phyloP scores from a whole-genome alignment of 2,113 vertebrate species.

The Brachyhypopomus occidentalis region DNA sequence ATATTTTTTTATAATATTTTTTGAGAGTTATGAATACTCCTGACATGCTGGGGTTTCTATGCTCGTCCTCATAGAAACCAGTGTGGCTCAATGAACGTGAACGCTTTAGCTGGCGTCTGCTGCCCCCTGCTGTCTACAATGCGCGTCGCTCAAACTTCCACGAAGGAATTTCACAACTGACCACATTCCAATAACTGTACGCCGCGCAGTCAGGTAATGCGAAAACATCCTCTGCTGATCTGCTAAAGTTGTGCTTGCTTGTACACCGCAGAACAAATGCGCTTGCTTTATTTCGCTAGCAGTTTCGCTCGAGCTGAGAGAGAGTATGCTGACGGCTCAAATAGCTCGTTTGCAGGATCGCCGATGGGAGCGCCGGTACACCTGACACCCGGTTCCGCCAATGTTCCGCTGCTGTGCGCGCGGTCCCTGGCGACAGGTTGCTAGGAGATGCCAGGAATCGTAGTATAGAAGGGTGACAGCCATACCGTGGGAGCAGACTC shows the following conservation, averaged over 20 bases:
- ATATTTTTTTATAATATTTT: too few species aligned
- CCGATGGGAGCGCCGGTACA: constrained; percentile 25
- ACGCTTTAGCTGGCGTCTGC: constrained; percentile 21
- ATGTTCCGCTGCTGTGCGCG: too few species aligned
- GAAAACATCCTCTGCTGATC: neutral
- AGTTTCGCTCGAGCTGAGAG: neutral
- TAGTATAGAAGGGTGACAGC: constrained; percentile 47
- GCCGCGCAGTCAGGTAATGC: neutral
- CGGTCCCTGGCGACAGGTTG: constrained; percentile 43
- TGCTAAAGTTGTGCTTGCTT: neutral
- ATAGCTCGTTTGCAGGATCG: constrained; percentile 22
- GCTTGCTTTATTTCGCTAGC: neutral
- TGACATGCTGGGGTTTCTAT: too few species aligned
- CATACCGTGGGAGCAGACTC: constrained; percentile 56
- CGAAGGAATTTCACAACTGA: neutral
- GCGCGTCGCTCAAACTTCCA: neutral
- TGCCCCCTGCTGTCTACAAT: constrained; percentile 24
- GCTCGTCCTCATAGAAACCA: too few species aligned
- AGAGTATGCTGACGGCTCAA: constrained; percentile 7
- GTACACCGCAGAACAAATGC: constrained; percentile 10
- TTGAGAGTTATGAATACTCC: too few species aligned
- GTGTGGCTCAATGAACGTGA: neutral
- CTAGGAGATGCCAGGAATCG: constrained; percentile 42
- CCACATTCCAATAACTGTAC: neutral
- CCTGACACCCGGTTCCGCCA: constrained; percentile 29